Evolutionary conservation across 2,797 vertebrate genomes (phyloP).

Genomic region (Macrochelys suwanniensis): DNA sequence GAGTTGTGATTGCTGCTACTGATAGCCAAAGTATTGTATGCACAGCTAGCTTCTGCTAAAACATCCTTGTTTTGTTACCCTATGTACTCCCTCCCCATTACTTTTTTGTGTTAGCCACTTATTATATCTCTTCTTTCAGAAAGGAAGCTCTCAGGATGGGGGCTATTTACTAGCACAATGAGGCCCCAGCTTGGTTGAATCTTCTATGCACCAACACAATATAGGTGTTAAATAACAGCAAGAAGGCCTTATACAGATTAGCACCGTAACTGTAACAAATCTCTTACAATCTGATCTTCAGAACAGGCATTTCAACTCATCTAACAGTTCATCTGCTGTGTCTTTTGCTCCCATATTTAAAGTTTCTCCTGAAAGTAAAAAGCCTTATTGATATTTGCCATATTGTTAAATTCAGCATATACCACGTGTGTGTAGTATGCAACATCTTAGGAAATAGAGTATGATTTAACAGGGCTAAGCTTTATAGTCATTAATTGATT

Average conservation of each 20-base stretch:
- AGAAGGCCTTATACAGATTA: too few relatives aligned
- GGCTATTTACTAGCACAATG: too few relatives aligned
- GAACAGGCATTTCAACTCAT: not conserved
- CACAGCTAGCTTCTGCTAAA: not conserved
- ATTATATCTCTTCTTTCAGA: not conserved
- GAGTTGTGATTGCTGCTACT: not conserved
- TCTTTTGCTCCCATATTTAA: not conserved
- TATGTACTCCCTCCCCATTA: not conserved
- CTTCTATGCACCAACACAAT: too few relatives aligned
- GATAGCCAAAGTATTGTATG: not conserved
- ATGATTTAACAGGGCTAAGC: slow-evolving; percentile 22
- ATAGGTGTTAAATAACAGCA: too few relatives aligned
- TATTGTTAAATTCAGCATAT: not conserved
- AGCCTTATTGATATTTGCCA: not conserved
- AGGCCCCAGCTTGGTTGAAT: too few relatives aligned
- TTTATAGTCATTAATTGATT: not conserved
- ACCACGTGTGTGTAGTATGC: not conserved
- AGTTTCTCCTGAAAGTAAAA: not conserved
- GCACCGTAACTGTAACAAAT: not conserved
- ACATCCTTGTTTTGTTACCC: not conserved
- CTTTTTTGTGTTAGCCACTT: not conserved
- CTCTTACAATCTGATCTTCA: not conserved
- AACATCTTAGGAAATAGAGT: not conserved
- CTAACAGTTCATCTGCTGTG: not conserved
- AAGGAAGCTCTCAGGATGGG: not conserved